Conservation (phyloP, 2,113 vertebrate species). For the Ramphastos sulfuratus region DNA sequence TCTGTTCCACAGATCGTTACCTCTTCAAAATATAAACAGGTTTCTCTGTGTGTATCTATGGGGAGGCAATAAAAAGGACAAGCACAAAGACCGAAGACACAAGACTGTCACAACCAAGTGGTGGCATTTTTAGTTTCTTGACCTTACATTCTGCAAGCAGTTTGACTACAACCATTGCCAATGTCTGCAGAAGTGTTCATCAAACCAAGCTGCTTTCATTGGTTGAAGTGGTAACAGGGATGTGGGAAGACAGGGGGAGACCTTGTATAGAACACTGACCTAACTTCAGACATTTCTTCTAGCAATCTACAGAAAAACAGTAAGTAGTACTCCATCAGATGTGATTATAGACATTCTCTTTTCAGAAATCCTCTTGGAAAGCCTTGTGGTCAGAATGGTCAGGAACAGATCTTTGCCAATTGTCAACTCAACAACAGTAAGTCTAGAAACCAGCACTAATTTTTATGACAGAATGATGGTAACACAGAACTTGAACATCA, state of each 20-base stretch:
- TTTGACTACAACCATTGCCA: not conserved
- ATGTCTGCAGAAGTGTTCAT: not conserved
- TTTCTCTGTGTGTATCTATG: not conserved
- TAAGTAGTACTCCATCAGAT: not conserved
- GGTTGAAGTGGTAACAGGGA: not conserved
- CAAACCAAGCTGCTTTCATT: not conserved
- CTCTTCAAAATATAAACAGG: not conserved
- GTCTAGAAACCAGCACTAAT: not conserved
- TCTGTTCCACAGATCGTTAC: not conserved
- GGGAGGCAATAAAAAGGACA: not conserved
- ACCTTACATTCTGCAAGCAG: not conserved
- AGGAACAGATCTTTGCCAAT: not conserved
- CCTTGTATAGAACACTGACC: not conserved
- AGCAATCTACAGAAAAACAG: not conserved
- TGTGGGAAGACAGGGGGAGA: fast-evolving
- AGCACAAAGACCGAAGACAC: not conserved
- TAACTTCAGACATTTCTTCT: not conserved
- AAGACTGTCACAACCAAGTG: not conserved
- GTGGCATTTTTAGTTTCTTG: not conserved
- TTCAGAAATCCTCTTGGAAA: not conserved
- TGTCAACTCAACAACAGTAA: not conserved
- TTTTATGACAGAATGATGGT: not conserved
- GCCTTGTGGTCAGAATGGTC: not conserved
- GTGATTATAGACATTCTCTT: not conserved
- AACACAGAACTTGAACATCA: not conserved